phyloP scores from a whole-genome alignment of 2,113 vertebrate genomes.

The Microtus pennsylvanicus region DNA sequence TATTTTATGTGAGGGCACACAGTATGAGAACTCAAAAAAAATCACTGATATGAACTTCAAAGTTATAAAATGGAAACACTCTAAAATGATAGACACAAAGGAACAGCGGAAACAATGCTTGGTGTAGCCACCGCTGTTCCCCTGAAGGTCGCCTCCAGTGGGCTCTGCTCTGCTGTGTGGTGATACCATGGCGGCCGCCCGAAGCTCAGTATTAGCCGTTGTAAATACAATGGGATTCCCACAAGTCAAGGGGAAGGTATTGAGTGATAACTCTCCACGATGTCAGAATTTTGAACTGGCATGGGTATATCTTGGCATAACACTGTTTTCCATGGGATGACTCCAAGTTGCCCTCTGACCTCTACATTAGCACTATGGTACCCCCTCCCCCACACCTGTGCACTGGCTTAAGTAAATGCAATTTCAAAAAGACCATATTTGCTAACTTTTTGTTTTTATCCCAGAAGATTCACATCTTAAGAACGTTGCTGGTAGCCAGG shows the following conservation, averaged over 20 bases:
- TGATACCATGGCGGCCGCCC: accelerated
- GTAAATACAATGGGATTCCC: not conserved
- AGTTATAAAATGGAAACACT: not conserved
- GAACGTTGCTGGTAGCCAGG: too few relatives aligned
- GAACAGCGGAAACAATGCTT: not conserved
- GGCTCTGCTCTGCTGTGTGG: not conserved
- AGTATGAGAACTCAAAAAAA: not conserved
- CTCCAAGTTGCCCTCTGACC: not conserved
- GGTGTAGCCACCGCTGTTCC: not conserved
- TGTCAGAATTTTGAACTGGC: not conserved
- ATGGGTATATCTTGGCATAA: not conserved
- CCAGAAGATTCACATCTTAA: conserved; percentile 18
- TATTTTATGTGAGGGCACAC: not conserved
- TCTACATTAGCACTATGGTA: not conserved
- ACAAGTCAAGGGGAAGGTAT: not conserved
- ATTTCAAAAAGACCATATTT: not conserved
- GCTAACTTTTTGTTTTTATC: not conserved
- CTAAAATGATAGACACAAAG: not conserved
- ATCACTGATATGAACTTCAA: not conserved
- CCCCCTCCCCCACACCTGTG: accelerated
- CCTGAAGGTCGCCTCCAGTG: too few relatives aligned
- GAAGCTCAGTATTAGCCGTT: not conserved
- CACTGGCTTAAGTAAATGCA: not conserved
- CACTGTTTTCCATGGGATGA: not conserved
- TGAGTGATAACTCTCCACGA: not conserved